phyloP scores from a whole-genome alignment of 2,797 vertebrate genomes.

The Sebastes aleutianus region DNA sequence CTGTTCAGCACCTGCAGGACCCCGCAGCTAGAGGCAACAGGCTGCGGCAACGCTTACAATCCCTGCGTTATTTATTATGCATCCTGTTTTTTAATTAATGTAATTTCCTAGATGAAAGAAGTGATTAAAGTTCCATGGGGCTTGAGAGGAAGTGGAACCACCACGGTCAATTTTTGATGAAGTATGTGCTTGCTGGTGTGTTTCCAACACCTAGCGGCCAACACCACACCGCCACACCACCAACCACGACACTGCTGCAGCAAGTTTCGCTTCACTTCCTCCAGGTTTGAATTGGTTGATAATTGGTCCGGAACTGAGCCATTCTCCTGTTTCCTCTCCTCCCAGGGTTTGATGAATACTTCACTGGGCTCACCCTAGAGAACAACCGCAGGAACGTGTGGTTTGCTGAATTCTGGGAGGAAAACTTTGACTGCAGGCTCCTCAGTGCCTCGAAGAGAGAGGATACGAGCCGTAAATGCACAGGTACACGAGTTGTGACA shows the following conservation, averaged over 20 bases:
- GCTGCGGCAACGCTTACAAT: conserved; percentile 48
- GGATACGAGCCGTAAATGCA: conserved; percentile 92
- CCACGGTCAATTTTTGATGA: conserved; percentile 72
- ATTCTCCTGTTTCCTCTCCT: conserved; percentile 52
- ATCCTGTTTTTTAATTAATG: conserved; percentile 78
- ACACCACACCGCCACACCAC: neutral
- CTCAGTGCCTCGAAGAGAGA: conserved; percentile 93
- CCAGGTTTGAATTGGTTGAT: conserved; percentile 56
- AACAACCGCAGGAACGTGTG: conserved; percentile 96
- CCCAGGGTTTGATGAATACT: conserved; percentile 93
- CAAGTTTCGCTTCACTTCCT: conserved; percentile 58
- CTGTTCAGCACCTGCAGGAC: conserved; percentile 49
- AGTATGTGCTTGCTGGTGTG: conserved; percentile 39
- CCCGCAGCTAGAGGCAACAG: conserved; percentile 46
- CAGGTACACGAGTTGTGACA: conserved; percentile 79
- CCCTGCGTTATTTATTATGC: conserved; percentile 67
- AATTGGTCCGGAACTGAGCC: conserved; percentile 69
- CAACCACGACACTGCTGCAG: neutral
- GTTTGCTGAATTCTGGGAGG: conserved; percentile 97
- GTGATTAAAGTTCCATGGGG: conserved; percentile 68
- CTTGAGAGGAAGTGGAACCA: conserved; percentile 67
- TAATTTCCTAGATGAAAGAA: conserved; percentile 77
- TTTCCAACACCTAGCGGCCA: conserved; percentile 50
- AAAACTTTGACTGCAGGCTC: conserved; percentile 95
- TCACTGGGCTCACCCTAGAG: conserved; percentile 90